These are phyloP conservation scores for Drosophila chauvacae DNA, from an alignment of 1,140 invertebrate species.

Conservation along the genomic window DNA sequence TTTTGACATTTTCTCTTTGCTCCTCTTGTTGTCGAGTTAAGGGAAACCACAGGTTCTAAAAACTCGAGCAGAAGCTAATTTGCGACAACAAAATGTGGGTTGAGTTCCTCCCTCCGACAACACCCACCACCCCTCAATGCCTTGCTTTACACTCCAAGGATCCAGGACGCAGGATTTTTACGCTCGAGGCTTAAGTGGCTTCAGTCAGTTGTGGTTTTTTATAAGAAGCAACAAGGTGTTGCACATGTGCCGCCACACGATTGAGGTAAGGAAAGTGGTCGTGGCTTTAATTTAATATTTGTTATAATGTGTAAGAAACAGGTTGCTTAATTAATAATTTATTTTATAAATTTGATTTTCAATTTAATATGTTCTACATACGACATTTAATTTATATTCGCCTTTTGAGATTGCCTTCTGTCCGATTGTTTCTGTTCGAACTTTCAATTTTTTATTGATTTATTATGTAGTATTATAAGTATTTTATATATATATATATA, in stretches of 20 bases:
- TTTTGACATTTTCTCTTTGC: too few species aligned
- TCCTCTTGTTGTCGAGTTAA: too few species aligned
- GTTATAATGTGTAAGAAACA: not conserved
- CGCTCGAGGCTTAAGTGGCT: slow-evolving; percentile 23
- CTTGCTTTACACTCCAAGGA: not conserved
- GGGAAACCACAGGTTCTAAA: slow-evolving; percentile 22
- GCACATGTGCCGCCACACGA: slow-evolving; percentile 16
- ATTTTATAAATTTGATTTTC: not conserved
- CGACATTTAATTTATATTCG: not conserved
- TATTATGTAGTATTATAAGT: not conserved
- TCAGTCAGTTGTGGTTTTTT: slow-evolving; percentile 36
- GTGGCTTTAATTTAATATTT: not conserved
- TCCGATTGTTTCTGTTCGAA: not conserved
- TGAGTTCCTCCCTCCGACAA: not conserved
- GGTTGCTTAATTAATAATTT: not conserved
- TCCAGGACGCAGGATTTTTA: slow-evolving; percentile 9
- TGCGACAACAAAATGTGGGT: slow-evolving; percentile 27
- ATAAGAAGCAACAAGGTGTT: slow-evolving; percentile 66
- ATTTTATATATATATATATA: not conserved
- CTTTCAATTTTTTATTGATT: not conserved
- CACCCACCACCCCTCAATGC: not conserved
- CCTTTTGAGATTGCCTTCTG: not conserved
- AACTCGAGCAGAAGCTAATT: slow-evolving; percentile 38
- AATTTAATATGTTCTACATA: not conserved
- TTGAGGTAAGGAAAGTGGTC: not conserved